Conservation (phyloP, 2,113 vertebrate genomes). For the Cavia porcellus region DNA sequence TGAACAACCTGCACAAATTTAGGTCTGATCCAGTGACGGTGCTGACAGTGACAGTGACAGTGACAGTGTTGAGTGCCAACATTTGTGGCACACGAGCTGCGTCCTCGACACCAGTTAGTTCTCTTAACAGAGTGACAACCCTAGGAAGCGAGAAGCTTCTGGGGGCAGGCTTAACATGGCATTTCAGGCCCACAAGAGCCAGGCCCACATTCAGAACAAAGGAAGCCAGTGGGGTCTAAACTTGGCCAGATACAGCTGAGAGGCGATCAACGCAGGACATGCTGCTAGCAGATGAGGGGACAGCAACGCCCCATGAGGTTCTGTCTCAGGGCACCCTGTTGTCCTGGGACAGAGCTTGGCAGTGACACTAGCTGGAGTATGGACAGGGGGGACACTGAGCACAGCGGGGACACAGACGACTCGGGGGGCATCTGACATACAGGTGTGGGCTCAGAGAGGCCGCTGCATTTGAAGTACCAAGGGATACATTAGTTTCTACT, state of each 20-base stretch:
- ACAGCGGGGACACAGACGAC: not conserved
- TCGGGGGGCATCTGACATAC: not conserved
- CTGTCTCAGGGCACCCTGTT: not conserved
- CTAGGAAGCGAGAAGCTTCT: not conserved
- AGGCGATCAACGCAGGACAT: not conserved
- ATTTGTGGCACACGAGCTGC: not conserved
- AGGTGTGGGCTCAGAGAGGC: not conserved
- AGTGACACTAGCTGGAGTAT: not conserved
- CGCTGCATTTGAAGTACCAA: not conserved
- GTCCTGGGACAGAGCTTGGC: not conserved
- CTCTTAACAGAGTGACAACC: not conserved
- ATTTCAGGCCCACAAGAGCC: not conserved
- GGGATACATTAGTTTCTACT: not conserved
- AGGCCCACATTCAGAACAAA: not conserved
- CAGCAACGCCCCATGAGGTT: not conserved
- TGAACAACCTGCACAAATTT: not conserved
- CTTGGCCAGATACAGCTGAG: not conserved
- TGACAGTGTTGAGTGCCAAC: no score
- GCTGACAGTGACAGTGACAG: no score
- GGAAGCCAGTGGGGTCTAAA: conserved; percentile 42
- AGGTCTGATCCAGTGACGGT: not conserved
- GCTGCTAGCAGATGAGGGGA: conserved; percentile 33
- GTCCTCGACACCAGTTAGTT: not conserved
- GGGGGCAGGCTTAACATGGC: not conserved
- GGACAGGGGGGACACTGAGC: not conserved